Evolutionary conservation across 2,888 invertebrate genomes (phyloP), one percentile per base, ranked within the genome.

Genomic region (Suillia variegata): DNA sequence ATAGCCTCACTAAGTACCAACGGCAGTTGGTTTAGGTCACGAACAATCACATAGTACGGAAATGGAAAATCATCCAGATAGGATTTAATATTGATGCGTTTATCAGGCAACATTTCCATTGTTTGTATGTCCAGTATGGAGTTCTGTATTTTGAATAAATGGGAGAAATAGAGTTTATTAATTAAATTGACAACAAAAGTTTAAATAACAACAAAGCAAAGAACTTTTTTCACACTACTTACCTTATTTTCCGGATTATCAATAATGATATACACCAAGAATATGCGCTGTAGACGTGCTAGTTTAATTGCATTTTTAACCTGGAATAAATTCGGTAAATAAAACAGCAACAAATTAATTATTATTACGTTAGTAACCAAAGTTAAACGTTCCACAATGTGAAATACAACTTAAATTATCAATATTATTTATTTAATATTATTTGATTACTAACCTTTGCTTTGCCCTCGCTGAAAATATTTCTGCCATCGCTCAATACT

Each of bases 41-140:
- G 84, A 24, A 99, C 86, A 71, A 99, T 92, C 52, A 99, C 87
- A 81, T 99, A 99, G 85, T 95, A 98, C 0, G 98, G 97, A 82
- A 99, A 99, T 1, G 99, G 99, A 82, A 99, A 99, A 51, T 87
- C 88, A 74, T 98, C 97, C 85, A 99, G 88, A 80, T 98, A 98
- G 0, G 91, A 88, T 67, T 87, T 86, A 70, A 96, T 90, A 50
- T 85, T 77, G 2, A 80, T 74, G 2, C 74, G 70, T 24, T 77
- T 76, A 55, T 78, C 75, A 1, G 79, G 72, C 52, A 77, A 70
- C 56, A 79, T 74, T 61, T 78, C 78, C 67, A 77, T 93, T 70
- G 91, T 88, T 65, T 90, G 86, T 70, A 96, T 93, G 78, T 98
- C 95, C 70, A 94, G 83, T 69, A 99, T 93, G 0, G 98, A 98